Evolutionary conservation across 2,797 vertebrate genomes (phyloP).

Genomic region (Myripristis murdjan): DNA sequence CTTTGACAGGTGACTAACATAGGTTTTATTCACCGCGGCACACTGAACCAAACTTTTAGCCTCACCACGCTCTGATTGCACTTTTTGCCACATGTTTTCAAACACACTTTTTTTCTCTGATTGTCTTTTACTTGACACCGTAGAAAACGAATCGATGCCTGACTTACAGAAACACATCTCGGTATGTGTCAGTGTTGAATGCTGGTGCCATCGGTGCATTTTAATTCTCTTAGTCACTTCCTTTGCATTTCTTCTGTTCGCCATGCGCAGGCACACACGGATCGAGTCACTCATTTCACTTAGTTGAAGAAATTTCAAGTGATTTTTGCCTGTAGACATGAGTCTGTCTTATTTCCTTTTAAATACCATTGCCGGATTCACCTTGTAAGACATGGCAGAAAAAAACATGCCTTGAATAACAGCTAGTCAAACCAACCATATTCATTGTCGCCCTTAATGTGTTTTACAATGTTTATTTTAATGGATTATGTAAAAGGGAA

Average conservation of each 20-base stretch:
- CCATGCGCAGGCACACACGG: not conserved
- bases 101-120: slow-evolving; percentile 4
- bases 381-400: not conserved
- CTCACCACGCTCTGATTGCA: slow-evolving; percentile 9
- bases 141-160: not conserved
- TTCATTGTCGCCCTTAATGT: slow-evolving; percentile 33
- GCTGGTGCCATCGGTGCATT: not conserved
- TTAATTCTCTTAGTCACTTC: not conserved
- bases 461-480: slow-evolving; percentile 33
- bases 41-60: slow-evolving; percentile 17
- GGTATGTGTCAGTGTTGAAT: slow-evolving; percentile 2
- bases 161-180: slow-evolving; percentile 17
- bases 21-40: slow-evolving; percentile 22
- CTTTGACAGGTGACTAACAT: not conserved
- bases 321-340: slow-evolving; percentile 5
- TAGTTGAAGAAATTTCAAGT: slow-evolving; percentile 5
- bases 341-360: not conserved
- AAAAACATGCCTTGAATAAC: slow-evolving; percentile 17
- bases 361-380: not conserved
- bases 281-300: not conserved
- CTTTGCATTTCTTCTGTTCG: not conserved
- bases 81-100: slow-evolving; percentile 12
- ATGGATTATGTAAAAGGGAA: slow-evolving; percentile 43
- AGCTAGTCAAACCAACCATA: slow-evolving; percentile 38
- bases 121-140: slow-evolving; percentile 2